These are phyloP conservation scores for Pangasianodon hypophthalmus DNA, from an alignment of 2,113 vertebrate species.

Conservation along the genomic window DNA sequence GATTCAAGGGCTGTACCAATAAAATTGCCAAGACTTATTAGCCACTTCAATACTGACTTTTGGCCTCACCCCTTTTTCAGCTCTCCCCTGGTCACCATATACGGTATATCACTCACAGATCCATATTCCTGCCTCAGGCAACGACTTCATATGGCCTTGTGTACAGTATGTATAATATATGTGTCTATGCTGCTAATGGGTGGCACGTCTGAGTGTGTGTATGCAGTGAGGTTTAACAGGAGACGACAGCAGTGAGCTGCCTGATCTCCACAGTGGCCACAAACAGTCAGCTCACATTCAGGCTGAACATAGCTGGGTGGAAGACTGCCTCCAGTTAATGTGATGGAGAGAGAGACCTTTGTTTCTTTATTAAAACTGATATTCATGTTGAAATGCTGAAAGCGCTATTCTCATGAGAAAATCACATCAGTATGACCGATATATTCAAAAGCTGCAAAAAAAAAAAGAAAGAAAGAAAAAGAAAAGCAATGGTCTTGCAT, in stretches of 20 bases:
- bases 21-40: neutral
- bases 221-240: conserved; percentile 57
- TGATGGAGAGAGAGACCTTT: conserved; percentile 61
- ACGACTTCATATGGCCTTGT: conserved; percentile 28
- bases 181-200: conserved; percentile 42
- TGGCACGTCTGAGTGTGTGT: conserved; percentile 49
- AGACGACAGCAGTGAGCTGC: conserved; percentile 71
- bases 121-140: conserved; percentile 20
- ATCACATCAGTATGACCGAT: neutral
- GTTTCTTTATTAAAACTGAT: conserved; percentile 59
- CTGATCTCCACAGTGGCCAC: conserved; percentile 65
- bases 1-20: neutral
- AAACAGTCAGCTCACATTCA: conserved; percentile 68
- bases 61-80: neutral
- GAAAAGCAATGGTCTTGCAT: neutral
- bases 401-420: neutral
- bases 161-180: conserved; percentile 51
- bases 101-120: neutral
- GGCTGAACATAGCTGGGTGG: conserved; percentile 66
- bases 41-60: neutral
- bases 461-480: neutral
- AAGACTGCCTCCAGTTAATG: conserved; percentile 63
- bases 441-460: neutral
- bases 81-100: neutral
- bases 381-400: conserved; percentile 12